Base-by-base conservation (phyloP, 2,888 invertebrate species). In the Ichneumoninae sp. region DNA sequence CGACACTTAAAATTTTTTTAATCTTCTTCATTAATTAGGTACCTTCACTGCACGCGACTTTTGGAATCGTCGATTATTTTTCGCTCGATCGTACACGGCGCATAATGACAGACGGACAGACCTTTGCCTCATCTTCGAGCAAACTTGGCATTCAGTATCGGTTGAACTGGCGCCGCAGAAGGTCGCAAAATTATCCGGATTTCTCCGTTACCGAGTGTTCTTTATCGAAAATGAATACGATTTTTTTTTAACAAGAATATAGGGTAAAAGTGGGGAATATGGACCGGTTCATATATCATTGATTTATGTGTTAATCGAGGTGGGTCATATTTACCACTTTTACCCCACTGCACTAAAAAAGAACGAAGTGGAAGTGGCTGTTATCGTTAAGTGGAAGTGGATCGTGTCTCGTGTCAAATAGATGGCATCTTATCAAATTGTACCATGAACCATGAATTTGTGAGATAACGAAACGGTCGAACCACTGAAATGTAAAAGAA, bases 131-230 rank as follows among this genome's bases (percentile, higher is more conserved):
- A 40, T 40, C 40, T 40, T 40, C 3, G 40, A 40, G 40, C 10
- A 10, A 40, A 10, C 40, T 19, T 10, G 33, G 26, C n/a, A 16
- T 52, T 69, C 47, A 77, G 77, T 77, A n/a, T 57, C 33, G 33
- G 60, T 69, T 77, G 44, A 47, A 47, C 57, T 47, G 33, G 44
- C 69, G 47, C 33, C 13, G 69, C 8, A 33, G 69, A 69, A 47
- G 33, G 77, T 77, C 44, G 66, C 6, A 30, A 47, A 47, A 47
- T 47, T 16, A 16, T 47, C 44, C 44, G 44, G 44, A 47, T 47
- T 47, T 47, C 13, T 16, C 16, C 16, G 44, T 16, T 3, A 40
- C 10, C 40, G 54, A 10, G 19, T 47, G 16, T 44, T 66, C 13
- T 66, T 40, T n/a, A 40, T 10, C 40, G 40, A 40, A 10, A 40